phyloP scores from a whole-genome alignment of 2,888 invertebrate species.

The Drosophila mulleri region DNA sequence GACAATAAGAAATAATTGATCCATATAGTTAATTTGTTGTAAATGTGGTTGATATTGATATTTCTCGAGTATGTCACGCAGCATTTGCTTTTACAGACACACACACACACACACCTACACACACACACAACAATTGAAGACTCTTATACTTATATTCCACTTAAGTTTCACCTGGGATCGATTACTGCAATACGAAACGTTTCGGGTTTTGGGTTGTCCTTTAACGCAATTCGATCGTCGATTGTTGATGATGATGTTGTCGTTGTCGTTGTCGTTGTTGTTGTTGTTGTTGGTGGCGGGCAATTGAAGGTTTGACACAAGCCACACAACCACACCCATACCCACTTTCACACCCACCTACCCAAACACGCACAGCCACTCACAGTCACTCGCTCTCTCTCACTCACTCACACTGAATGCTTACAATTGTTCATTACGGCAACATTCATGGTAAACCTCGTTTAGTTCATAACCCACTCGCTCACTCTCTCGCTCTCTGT shows the following conservation, averaged over 20 bases:
- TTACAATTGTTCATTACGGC: constrained; percentile 19
- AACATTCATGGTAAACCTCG: constrained; percentile 11
- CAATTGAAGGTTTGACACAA: constrained; percentile 75
- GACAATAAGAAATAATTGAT: no score
- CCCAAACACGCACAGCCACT: neutral
- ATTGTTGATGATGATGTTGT: constrained; percentile 20
- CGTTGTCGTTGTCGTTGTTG: constrained; percentile 6
- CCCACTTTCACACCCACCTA: neutral
- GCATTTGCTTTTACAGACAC: constrained; percentile 20
- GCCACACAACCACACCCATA: constrained; percentile 34
- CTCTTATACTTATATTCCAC: constrained; percentile 37
- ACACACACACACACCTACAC: neutral
- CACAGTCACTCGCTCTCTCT: neutral
- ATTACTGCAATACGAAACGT: constrained; percentile 12
- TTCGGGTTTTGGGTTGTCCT: constrained; percentile 28
- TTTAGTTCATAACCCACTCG: constrained; percentile 15
- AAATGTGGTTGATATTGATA: neutral
- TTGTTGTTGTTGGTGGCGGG: constrained; percentile 66
- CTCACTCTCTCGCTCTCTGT: constrained; percentile 3
- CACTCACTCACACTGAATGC: constrained; percentile 11
- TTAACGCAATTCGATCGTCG: constrained; percentile 7
- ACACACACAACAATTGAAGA: constrained; percentile 13
- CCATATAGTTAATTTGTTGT: no score
- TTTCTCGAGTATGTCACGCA: neutral
- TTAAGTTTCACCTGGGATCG: constrained; percentile 26